Conservation (phyloP, 2,888 invertebrate genomes). For the Labia minor region DNA sequence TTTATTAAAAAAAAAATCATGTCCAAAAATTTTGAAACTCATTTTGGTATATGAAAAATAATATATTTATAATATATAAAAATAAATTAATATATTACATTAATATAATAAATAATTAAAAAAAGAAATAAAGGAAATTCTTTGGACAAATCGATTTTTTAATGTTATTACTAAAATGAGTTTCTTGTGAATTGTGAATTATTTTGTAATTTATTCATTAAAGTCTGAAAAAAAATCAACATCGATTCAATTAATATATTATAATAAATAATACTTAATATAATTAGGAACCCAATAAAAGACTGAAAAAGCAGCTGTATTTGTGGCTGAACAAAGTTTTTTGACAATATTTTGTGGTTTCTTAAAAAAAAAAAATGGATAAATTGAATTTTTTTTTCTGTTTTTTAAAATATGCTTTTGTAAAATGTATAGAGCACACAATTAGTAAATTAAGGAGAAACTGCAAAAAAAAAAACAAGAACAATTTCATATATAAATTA, state of each 20-base stretch:
- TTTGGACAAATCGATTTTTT: no score
- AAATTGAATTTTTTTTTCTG: background rate
- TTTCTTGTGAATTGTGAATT: background rate
- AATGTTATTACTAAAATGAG: background rate
- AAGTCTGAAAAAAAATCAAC: background rate
- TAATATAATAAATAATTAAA: background rate
- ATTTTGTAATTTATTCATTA: background rate
- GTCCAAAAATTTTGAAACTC: background rate
- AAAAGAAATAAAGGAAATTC: no score
- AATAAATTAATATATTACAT: slow-evolving; percentile 2
- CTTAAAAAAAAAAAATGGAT: background rate
- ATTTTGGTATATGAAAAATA: background rate
- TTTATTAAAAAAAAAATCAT: no score
- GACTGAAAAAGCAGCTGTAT: background rate
- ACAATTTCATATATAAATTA: background rate
- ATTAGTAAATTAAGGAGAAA: background rate
- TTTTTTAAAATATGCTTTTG: background rate
- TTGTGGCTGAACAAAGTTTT: background rate
- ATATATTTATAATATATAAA: background rate
- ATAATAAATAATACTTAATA: slow-evolving; percentile 3
- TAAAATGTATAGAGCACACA: background rate
- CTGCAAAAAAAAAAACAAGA: background rate
- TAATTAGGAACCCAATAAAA: background rate
- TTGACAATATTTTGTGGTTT: slow-evolving; percentile 13
- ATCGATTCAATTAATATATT: slow-evolving; percentile 1